Conservation (phyloP, 2,888 invertebrate genomes). For the Troides oblongomaculatus region DNA sequence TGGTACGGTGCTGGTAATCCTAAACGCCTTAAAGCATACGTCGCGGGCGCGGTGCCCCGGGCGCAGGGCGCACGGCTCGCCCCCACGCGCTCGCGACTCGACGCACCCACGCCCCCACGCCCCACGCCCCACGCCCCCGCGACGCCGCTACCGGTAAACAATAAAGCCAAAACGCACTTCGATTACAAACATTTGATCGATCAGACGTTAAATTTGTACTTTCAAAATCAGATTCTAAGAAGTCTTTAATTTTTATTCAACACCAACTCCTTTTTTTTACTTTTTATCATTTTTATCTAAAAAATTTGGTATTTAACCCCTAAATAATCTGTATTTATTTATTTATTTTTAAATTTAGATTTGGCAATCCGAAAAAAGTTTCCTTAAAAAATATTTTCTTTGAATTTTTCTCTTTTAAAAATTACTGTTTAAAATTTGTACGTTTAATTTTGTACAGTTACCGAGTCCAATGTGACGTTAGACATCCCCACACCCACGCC, state of each 20-base stretch:
- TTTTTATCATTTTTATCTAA: slow-evolving; percentile 41
- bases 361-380: slow-evolving; percentile 79
- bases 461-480: slow-evolving; percentile 80
- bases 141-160: slow-evolving; percentile 34
- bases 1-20: slow-evolving; percentile 64
- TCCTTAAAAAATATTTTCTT: slow-evolving; percentile 78
- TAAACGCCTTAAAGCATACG: slow-evolving; percentile 24
- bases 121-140: neutral
- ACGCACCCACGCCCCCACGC: neutral
- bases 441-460: slow-evolving; percentile 78
- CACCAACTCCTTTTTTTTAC: slow-evolving; percentile 63
- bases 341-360: slow-evolving; percentile 63
- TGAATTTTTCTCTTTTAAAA: slow-evolving; percentile 51
- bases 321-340: slow-evolving; percentile 73
- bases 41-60: neutral
- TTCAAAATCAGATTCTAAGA: slow-evolving; percentile 79
- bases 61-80: neutral
- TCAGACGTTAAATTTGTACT: slow-evolving; percentile 77
- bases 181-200: slow-evolving; percentile 68
- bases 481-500: slow-evolving; percentile 42
- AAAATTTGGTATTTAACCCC: slow-evolving; percentile 64
- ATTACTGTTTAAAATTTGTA: slow-evolving; percentile 80
- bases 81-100: neutral
- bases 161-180: slow-evolving; percentile 76
- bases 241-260: slow-evolving; percentile 76